Evolutionary conservation across 2,888 invertebrate genomes (phyloP).

Genomic region (Podotricha telesiphe): DNA sequence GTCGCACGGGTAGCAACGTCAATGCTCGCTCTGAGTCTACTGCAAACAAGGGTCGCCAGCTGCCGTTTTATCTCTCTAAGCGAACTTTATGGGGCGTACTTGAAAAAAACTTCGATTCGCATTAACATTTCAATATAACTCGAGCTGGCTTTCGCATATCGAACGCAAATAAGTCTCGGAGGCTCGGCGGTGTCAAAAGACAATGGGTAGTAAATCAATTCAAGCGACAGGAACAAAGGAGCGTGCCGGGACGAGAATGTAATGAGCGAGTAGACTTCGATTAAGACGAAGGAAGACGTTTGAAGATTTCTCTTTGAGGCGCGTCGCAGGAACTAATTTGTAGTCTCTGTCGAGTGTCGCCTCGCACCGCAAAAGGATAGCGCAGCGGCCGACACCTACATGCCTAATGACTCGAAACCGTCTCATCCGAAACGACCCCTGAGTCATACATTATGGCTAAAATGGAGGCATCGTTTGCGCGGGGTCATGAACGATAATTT

Average conservation of each 20-base stretch:
- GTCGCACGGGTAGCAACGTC: slow-evolving; percentile 53
- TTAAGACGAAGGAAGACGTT: slow-evolving; percentile 64
- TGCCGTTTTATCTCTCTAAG: slow-evolving; percentile 69
- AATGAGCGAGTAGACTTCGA: slow-evolving; percentile 56
- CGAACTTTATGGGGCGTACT: slow-evolving; percentile 56
- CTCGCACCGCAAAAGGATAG: slow-evolving; percentile 63
- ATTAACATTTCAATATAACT: slow-evolving; percentile 67
- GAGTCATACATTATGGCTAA: slow-evolving; percentile 48
- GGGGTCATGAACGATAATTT: slow-evolving; percentile 49
- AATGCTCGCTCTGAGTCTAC: slow-evolving; percentile 58
- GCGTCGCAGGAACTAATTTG: slow-evolving; percentile 67
- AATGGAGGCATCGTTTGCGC: slow-evolving; percentile 45
- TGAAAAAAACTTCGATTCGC: slow-evolving; percentile 56
- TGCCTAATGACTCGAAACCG: slow-evolving; percentile 64
- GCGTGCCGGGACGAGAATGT: slow-evolving; percentile 49
- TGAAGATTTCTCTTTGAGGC: slow-evolving; percentile 59
- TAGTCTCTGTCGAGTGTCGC: slow-evolving; percentile 55
- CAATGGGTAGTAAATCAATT: slow-evolving; percentile 77
- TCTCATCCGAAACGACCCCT: slow-evolving; percentile 48
- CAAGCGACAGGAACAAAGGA: slow-evolving; percentile 65
- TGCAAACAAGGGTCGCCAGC: slow-evolving; percentile 71
- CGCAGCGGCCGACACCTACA: slow-evolving; percentile 58
- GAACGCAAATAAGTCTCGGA: slow-evolving; percentile 56
- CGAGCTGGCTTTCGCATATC: slow-evolving; percentile 51
- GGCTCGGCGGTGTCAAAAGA: slow-evolving; percentile 53